phyloP scores from a whole-genome alignment of 2,888 invertebrate genomes.

The Drosophila kokeensis region DNA sequence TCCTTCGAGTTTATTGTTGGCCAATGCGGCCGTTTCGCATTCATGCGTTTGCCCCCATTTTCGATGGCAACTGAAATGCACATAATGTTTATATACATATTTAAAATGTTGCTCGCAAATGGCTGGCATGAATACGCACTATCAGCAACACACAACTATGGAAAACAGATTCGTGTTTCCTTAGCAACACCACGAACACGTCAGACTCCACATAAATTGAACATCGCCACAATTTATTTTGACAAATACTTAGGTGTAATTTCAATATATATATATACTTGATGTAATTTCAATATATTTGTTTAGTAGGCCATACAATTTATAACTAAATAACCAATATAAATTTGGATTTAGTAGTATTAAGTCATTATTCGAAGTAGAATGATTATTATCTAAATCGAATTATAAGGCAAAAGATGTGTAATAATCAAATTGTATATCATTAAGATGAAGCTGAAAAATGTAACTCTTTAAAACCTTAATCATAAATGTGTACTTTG shows the following conservation, averaged over 20 bases:
- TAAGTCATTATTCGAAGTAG: neutral
- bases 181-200: neutral
- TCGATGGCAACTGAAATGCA: slow-evolving; percentile 36
- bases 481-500: neutral
- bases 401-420: neutral
- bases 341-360: neutral
- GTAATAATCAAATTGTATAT: neutral
- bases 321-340: neutral
- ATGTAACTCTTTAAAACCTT: neutral
- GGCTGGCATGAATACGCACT: slow-evolving; percentile 14
- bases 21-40: slow-evolving; percentile 22
- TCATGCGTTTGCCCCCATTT: slow-evolving; percentile 28
- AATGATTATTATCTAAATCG: neutral
- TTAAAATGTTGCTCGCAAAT: slow-evolving; percentile 51
- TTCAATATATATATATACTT: too few relatives aligned
- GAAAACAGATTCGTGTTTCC: neutral
- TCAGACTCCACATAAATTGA: neutral
- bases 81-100: slow-evolving; percentile 63
- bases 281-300: neutral
- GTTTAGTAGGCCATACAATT: neutral
- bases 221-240: neutral
- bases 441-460: neutral
- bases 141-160: neutral
- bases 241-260: neutral
- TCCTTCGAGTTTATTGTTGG: slow-evolving; percentile 24